Evolutionary conservation across 2,888 invertebrate genomes (phyloP).

Genomic region (Lasioglossum leucozonium): DNA sequence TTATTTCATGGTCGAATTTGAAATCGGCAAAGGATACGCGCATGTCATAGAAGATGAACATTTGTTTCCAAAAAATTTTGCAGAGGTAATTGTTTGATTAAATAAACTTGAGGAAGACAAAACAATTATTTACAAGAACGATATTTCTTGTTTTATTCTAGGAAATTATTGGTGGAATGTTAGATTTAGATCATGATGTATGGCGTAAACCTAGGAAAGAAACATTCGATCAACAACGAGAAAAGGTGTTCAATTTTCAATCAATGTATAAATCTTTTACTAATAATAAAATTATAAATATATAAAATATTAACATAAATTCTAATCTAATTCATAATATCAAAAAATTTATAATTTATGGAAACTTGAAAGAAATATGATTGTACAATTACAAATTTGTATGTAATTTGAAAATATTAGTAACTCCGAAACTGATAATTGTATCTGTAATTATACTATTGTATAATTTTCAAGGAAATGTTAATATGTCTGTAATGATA

Average conservation of each 20-base stretch:
- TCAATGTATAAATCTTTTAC: too few relatives aligned
- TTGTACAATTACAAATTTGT: constrained; percentile 70
- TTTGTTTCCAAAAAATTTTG: constrained; percentile 94
- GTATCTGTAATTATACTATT: neutral
- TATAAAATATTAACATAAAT: too few relatives aligned
- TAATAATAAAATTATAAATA: too few relatives aligned
- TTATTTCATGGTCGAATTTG: constrained; percentile 98
- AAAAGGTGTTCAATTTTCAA: too few relatives aligned
- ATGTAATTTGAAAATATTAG: neutral
- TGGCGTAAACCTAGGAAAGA: constrained; percentile 95
- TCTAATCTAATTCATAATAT: too few relatives aligned
- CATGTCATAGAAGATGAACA: constrained; percentile 98
- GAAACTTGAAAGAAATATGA: constrained; percentile 90
- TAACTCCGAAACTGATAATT: neutral
- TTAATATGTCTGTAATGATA: too few relatives aligned
- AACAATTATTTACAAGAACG: neutral
- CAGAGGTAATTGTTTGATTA: constrained; percentile 88
- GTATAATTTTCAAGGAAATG: neutral
- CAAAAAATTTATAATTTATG: constrained; percentile 90
- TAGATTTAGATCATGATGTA: constrained; percentile 92
- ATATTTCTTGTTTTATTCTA: constrained; percentile 78
- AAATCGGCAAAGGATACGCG: constrained; percentile 95
- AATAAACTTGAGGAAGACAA: constrained; percentile 2
- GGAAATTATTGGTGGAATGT: constrained; percentile 98
- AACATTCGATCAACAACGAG: constrained; percentile 90